Evolutionary conservation across 2,797 vertebrate species (phyloP), one percentile per base, ranked within the genome.

Genomic region (Enteromius unitaeniatus): DNA sequence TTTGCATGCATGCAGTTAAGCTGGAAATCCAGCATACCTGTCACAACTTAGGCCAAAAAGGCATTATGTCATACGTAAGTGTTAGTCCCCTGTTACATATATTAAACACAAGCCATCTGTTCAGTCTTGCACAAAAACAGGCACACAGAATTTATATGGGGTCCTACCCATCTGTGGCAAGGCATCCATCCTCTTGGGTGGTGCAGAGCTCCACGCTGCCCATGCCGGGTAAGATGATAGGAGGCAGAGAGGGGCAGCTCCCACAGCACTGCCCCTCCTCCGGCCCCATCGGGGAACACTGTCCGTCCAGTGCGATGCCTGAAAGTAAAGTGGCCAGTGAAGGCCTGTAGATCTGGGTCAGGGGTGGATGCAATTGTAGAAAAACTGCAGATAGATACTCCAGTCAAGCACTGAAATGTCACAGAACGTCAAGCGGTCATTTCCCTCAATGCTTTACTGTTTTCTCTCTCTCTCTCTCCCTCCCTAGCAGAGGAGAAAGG

Each of bases 401-500:
- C 68, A 73, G 10, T 68, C 14, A 3, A 49, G 40, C 40, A 15
- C 42, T 45, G 42, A 49, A 34, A 73, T 31, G 19, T 28, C 81
- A 51, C 73, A 34, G 65, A 13, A 34, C 40, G 15, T 84, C 51
- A 78, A 26, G 40, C 65, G 23, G 40, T 62, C 82, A 45, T 78
- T 11, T 83, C 81, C 37, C 17, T 76, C 28, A 34, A 3, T 49
- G 91, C 92, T 92, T 94, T 90, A 92, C 92, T 91, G 90, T 93
- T 88, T 90, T 37, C 49, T 60, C 34, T 37, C 51, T 42, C 34
- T 60, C 73, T 93, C 91, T 93, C 93, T 93, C 93, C 93, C 96
- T 94, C 95, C 93, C 94, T 94, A 90, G 91, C 92, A 93, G 93
- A 91, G 91, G 93, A 93, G 94, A 94, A 93, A 93, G 96, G 97